Conservation (phyloP, 2,797 vertebrate species). For the Brachyalestes nurse region DNA sequence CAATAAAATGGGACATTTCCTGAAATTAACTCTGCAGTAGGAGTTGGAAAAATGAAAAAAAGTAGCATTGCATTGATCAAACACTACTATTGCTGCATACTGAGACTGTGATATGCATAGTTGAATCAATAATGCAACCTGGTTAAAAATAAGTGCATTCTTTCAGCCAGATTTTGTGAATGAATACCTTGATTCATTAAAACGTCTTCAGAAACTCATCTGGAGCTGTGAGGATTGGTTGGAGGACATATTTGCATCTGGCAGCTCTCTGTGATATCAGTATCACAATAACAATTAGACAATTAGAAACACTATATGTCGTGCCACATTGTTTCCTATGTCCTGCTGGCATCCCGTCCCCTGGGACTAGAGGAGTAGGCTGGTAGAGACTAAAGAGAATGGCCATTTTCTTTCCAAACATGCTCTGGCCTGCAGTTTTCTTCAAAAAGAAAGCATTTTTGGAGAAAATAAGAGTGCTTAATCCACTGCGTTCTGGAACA, state of each 20-base stretch:
- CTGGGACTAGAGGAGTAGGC: neutral
- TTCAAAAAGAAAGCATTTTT: slow-evolving; percentile 21
- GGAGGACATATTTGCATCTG: neutral
- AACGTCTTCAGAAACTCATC: neutral
- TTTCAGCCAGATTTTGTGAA: neutral
- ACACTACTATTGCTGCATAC: neutral
- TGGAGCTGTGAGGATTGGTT: neutral
- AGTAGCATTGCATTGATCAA: neutral
- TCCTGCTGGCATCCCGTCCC: neutral
- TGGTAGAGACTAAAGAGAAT: slow-evolving; percentile 3
- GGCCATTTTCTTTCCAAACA: slow-evolving; percentile 4
- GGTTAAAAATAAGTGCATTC: neutral
- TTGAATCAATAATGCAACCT: neutral
- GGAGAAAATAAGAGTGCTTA: slow-evolving; percentile 18
- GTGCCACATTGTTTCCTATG: neutral
- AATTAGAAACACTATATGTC: neutral
- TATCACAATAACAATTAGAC: neutral
- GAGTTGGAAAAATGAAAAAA: neutral
- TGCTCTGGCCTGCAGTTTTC: slow-evolving; percentile 13
- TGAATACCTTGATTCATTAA: neutral
- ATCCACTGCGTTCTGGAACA: slow-evolving; percentile 27
- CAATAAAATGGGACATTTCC: neutral
- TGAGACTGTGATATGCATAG: neutral
- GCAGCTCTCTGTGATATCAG: neutral
- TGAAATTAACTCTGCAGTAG: too few species aligned